phyloP scores from a whole-genome alignment of 2,797 vertebrate genomes.

The Chaetophractus vellerosus region DNA sequence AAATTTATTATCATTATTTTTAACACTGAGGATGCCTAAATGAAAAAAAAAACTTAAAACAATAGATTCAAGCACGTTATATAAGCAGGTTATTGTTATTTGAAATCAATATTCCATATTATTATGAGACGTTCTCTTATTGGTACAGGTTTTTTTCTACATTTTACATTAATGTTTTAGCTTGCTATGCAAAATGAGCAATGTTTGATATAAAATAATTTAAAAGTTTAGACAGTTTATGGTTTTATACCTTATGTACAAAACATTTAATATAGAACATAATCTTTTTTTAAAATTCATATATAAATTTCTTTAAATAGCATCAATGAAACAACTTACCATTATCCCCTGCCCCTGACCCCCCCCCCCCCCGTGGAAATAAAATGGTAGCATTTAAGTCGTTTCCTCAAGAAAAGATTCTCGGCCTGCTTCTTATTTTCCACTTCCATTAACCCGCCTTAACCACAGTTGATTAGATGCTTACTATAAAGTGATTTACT shows the following conservation, averaged over 20 bases:
- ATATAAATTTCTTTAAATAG: conserved; percentile 35
- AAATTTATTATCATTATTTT: background rate
- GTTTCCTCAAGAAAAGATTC: conserved; percentile 58
- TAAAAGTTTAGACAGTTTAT: background rate
- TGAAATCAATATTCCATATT: background rate
- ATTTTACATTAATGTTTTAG: conserved; percentile 61
- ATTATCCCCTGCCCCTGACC: conserved; percentile 54
- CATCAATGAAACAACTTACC: conserved; percentile 78
- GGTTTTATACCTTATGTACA: conserved; percentile 17
- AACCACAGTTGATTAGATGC: conserved; percentile 72
- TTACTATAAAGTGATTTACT: conserved; percentile 68
- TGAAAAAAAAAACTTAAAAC: background rate
- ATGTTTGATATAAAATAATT: background rate
- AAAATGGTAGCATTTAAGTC: conserved; percentile 44
- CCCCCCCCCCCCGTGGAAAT: conserved; percentile 54
- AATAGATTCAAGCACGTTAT: conserved; percentile 13
- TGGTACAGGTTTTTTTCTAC: background rate
- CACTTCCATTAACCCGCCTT: conserved; percentile 63
- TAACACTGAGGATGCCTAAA: background rate
- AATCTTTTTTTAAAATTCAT: conserved; percentile 35
- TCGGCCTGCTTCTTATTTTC: conserved; percentile 65
- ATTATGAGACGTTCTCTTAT: background rate
- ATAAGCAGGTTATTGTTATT: background rate
- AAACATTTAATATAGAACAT: background rate
- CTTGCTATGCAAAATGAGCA: conserved; percentile 18